phyloP scores from a whole-genome alignment of 2,888 invertebrate species.

The Argyresthia goedartella region DNA sequence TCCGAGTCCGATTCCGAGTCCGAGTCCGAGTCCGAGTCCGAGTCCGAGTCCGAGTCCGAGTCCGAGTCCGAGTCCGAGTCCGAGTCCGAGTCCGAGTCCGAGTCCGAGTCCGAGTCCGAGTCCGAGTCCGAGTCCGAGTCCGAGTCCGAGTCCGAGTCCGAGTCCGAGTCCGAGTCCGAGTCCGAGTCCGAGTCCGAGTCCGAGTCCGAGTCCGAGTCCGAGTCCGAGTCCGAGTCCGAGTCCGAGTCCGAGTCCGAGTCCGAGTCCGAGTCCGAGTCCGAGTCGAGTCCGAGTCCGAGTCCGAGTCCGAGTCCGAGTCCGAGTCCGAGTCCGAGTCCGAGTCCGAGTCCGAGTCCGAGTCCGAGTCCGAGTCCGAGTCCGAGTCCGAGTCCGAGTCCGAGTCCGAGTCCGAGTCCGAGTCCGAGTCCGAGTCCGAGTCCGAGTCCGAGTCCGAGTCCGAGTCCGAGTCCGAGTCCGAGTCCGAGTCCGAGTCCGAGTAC shows the following conservation, averaged over 20 bases:
- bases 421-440: neutral
- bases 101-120: neutral
- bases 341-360: neutral
- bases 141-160: neutral
- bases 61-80: neutral
- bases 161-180: neutral
- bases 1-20: neutral
- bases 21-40: neutral
- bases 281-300: no score
- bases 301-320: neutral
- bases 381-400: neutral
- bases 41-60: neutral
- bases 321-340: neutral
- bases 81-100: neutral
- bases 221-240: neutral
- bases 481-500: no score
- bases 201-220: neutral
- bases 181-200: neutral
- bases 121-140: neutral
- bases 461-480: neutral
- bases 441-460: neutral
- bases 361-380: neutral
- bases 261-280: neutral
- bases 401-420: neutral
- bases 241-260: neutral